Percentiles rank a stretch among this genome's conserved stretches.
Evolutionary conservation across 2,113 vertebrate species (phyloP).

Genomic region (Dipodomys merriami): DNA sequence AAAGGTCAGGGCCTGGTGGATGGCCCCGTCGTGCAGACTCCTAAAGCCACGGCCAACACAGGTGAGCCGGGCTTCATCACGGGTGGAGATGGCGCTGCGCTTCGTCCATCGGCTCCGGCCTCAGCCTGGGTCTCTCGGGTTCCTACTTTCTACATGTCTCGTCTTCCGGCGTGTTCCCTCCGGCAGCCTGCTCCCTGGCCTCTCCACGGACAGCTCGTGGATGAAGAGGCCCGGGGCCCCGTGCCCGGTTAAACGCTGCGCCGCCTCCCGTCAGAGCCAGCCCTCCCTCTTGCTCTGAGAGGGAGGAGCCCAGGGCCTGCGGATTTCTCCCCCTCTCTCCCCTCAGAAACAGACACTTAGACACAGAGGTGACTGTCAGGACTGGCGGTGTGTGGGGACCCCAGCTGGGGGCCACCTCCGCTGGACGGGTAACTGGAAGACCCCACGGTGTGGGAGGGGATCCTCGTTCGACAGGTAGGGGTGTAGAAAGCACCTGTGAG

Average conservation of each 20-base stretch:
- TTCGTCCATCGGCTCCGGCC: not conserved
- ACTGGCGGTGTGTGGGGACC: rapidly evolving
- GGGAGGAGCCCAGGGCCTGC: not conserved
- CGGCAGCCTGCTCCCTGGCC: not conserved
- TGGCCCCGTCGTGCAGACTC: not conserved
- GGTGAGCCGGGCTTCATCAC: not conserved
- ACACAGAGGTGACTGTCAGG: not conserved
- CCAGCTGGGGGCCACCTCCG: rapidly evolving
- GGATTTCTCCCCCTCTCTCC: not conserved
- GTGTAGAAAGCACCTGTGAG: not conserved
- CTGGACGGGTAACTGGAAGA: not conserved
- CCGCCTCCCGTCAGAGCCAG: not conserved
- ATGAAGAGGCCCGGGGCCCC: too few relatives aligned
- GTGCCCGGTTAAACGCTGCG: not conserved
- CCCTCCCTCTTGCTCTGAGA: not conserved
- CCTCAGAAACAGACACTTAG: not conserved
- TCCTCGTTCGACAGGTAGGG: not conserved
- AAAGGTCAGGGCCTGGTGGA: too few relatives aligned
- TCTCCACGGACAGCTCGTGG: not conserved
- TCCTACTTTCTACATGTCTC: conserved; percentile 22
- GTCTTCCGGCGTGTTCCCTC: not conserved
- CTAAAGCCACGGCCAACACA: not conserved
- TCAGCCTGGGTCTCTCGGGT: not conserved
- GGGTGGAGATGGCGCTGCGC: not conserved
- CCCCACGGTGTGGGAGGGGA: too few relatives aligned